Conservation (phyloP, 35 echinoderm and acorn worm genomes). For the Apostichopus parvimensis region DNA sequence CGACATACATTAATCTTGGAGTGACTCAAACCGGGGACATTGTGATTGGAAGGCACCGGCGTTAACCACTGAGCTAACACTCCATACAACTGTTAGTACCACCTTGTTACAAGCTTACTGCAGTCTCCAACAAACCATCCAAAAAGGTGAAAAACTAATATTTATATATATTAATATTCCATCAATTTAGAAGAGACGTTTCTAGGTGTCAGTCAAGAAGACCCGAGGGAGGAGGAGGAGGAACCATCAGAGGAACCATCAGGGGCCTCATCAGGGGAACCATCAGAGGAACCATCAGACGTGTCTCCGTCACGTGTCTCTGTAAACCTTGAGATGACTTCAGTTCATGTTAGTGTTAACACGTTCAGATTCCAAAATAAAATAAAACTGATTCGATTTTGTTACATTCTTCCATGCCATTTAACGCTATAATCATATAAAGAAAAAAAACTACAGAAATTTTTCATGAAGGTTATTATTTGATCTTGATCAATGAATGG, state of each 20-base stretch:
- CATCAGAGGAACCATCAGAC: not conserved
- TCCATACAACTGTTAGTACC: not conserved
- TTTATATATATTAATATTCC: not conserved
- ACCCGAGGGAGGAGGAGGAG: not conserved
- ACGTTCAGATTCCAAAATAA: not conserved
- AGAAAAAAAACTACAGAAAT: too few species aligned
- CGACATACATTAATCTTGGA: too few species aligned
- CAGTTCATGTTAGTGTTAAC: not conserved
- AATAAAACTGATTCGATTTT: too few species aligned
- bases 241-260: not conserved
- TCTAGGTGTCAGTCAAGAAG: not conserved
- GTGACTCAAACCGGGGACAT: too few species aligned
- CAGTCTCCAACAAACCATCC: not conserved
- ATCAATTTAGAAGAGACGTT: not conserved
- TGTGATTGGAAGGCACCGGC: too few species aligned
- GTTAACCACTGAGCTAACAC: not conserved
- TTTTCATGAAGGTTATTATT: too few species aligned
- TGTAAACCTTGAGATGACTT: not conserved
- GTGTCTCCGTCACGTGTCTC: not conserved
- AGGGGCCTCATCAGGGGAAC: not conserved
- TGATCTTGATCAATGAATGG: too few species aligned
- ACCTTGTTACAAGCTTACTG: not conserved
- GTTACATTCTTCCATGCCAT: too few species aligned
- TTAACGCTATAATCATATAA: too few species aligned
- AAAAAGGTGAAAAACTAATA: not conserved